These are phyloP conservation scores for Anthonomus grandis DNA, from an alignment of 1,140 invertebrate genomes.

Conservation along the genomic window DNA sequence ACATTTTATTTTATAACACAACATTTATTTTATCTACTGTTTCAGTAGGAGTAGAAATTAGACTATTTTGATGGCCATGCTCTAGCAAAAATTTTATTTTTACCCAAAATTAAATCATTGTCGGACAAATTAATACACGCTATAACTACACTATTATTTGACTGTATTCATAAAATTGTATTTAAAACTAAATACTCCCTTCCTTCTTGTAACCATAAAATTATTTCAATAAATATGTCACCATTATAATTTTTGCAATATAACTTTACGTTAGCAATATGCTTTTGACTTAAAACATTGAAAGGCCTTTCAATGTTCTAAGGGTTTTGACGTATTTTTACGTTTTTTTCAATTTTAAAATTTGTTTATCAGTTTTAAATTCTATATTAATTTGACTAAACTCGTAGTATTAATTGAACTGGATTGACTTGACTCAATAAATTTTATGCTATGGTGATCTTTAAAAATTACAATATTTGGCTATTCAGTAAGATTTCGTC, in stretches of 20 bases:
- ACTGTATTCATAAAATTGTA: neutral
- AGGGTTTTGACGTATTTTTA: too few relatives aligned
- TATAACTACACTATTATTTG: neutral
- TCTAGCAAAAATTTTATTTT: constrained; percentile 3
- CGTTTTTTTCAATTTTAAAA: too few relatives aligned
- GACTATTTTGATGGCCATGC: neutral
- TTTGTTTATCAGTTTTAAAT: too few relatives aligned
- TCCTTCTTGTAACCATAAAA: neutral
- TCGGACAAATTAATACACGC: neutral
- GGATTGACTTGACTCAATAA: neutral
- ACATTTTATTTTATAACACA: too few relatives aligned
- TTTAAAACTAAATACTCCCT: neutral
- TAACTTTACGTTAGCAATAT: neutral
- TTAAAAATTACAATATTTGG: neutral
- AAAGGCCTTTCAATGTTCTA: too few relatives aligned
- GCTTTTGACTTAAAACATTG: neutral
- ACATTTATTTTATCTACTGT: neutral
- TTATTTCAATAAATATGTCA: neutral
- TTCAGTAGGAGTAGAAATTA: neutral
- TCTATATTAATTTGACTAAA: too few relatives aligned
- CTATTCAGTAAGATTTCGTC: constrained; percentile 3
- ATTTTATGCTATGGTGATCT: neutral
- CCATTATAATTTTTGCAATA: neutral
- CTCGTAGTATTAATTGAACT: too few relatives aligned
- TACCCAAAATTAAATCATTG: neutral